Conservation (phyloP, 2,113 vertebrate genomes). For the Albula glossodonta region DNA sequence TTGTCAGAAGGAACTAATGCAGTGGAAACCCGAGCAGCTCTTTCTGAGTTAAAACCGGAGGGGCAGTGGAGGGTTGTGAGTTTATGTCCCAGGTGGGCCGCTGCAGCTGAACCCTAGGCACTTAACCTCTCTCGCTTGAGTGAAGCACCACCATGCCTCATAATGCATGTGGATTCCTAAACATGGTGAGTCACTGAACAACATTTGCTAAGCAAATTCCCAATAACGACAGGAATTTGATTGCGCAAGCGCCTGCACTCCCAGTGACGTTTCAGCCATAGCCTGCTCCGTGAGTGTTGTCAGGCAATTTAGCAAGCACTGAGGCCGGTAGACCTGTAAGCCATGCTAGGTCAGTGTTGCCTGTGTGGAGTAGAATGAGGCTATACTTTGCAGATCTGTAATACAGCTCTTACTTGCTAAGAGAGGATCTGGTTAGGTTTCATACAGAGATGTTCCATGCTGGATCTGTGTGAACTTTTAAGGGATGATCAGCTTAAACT, state of each 20-base stretch:
- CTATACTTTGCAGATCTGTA: neutral
- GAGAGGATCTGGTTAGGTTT: neutral
- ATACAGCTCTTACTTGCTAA: neutral
- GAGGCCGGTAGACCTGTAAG: neutral
- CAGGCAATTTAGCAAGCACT: too few species aligned
- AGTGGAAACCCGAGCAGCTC: too few species aligned
- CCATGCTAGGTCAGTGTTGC: neutral
- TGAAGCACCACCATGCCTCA: too few species aligned
- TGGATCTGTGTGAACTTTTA: neutral
- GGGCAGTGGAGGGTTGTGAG: too few species aligned
- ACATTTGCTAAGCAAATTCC: neutral
- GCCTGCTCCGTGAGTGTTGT: too few species aligned
- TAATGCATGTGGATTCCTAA: neutral
- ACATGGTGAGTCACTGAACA: neutral
- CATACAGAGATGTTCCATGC: neutral
- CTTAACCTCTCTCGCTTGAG: too few species aligned
- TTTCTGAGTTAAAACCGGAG: too few species aligned
- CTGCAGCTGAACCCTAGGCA: too few species aligned
- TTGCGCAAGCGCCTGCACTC: too few species aligned
- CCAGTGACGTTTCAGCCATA: too few species aligned
- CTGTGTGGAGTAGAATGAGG: neutral
- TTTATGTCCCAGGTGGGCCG: too few species aligned
- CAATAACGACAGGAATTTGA: neutral
- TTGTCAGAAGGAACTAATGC: too few species aligned
- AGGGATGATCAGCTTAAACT: neutral